Evolutionary conservation across 1,140 invertebrate genomes (phyloP).

Genomic region (Listronotus oregonensis): DNA sequence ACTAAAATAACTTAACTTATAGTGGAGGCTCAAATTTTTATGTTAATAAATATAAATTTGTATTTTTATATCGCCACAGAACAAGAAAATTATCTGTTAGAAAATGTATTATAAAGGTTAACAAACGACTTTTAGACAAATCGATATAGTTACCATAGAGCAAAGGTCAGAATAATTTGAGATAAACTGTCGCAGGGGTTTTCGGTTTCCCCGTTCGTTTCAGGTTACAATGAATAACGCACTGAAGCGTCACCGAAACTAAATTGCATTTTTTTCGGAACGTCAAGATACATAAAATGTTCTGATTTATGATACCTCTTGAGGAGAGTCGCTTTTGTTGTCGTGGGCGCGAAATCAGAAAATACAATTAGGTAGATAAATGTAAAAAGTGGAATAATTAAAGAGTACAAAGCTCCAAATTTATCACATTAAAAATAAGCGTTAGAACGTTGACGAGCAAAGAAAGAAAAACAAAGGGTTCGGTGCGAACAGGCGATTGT

Average conservation of each 20-base stretch:
- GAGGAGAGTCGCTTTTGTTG: constrained; percentile 44
- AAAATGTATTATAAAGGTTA: constrained; percentile 9
- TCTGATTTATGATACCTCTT: constrained; percentile 54
- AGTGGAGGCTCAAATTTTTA: too few relatives aligned
- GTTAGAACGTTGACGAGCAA: constrained; percentile 52
- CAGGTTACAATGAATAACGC: constrained; percentile 39
- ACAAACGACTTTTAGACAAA: constrained; percentile 1
- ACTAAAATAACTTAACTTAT: too few relatives aligned
- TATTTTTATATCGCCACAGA: neutral
- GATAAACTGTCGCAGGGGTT: constrained; percentile 34
- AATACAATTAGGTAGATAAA: constrained; percentile 58
- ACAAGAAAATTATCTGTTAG: neutral
- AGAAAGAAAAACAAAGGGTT: constrained; percentile 56
- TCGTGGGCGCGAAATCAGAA: constrained; percentile 45
- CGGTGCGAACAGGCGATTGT: constrained; percentile 45
- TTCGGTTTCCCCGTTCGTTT: constrained; percentile 21
- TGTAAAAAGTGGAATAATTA: constrained; percentile 57
- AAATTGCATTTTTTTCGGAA: constrained; percentile 50
- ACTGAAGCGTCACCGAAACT: constrained; percentile 34
- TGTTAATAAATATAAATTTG: too few relatives aligned
- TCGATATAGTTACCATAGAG: constrained; percentile 1
- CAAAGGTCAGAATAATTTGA: constrained; percentile 36
- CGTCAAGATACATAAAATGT: constrained; percentile 49
- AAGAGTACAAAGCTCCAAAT: constrained; percentile 56
- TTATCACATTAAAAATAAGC: constrained; percentile 58